Base-by-base conservation (phyloP, 2,888 invertebrate genomes). In the Herminia tarsipennalis region DNA sequence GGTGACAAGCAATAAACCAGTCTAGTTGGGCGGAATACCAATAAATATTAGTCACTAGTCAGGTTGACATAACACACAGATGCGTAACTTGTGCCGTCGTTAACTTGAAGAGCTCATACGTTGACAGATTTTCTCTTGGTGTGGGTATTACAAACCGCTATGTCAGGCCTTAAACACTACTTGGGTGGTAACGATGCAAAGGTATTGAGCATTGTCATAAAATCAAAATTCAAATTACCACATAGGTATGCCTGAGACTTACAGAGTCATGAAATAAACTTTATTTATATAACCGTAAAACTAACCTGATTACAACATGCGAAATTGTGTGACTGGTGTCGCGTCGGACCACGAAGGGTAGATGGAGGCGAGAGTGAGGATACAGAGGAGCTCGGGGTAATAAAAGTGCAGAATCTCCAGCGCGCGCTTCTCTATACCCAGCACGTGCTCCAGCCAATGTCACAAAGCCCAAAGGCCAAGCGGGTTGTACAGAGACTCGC, bases 321-420 rank as follows among this genome's bases (percentile, higher is more conserved):
- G 96, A 95, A 55, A 97, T 94, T 32, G 94, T 92, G 62, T 93
- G 89, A 62, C 93, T 93, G 13, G 94, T 91, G 67, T 94, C 94
- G 43, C 95, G 94, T 55, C 95, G 94, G 46, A 98, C 93, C 73
- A 97, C 97, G 18, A 98, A 97, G 0, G 98, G 98, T 14, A 98
- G 94, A 84, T 98, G 97, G 66, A 98, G 93, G 72, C 96, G 94
- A 20, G 98, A 96, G 75, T 96, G 94, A 2, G 98, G 98, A 85
- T 97, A 98, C 9, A 98, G 92, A 0, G 97, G 96, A 36, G 96
- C 96, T 73, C 97, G 95, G 0, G 98, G 98, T 39, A 98, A 92
- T 44, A 98, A 90, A 60, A 98, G 94, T 1, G 96, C 95, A 14
- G 98, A 92, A 46, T 96, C 95, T 50, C 98, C 97, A 32, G 97